phyloP scores from a whole-genome alignment of 2,888 invertebrate species.

The Hylaea fasciaria region DNA sequence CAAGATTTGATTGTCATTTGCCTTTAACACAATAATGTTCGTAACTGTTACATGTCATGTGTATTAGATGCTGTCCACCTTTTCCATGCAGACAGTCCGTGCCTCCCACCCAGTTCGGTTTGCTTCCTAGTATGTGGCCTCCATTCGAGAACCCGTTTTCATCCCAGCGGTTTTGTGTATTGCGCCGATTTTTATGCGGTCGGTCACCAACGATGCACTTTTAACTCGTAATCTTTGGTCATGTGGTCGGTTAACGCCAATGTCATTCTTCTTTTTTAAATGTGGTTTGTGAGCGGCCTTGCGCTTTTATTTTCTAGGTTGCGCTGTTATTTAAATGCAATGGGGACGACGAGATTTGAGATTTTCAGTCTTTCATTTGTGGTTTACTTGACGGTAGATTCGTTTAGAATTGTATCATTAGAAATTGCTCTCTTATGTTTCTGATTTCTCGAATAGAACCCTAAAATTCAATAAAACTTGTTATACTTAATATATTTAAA shows the following conservation, averaged over 20 bases:
- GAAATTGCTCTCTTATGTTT: not conserved
- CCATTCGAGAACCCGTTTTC: conserved; percentile 46
- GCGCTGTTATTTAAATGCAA: conserved; percentile 22
- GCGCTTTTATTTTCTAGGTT: conserved; percentile 24
- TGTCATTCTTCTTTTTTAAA: conserved; percentile 17
- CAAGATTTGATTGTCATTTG: conserved; percentile 13
- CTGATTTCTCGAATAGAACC: not conserved
- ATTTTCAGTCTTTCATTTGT: conserved; percentile 13
- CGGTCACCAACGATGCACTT: conserved; percentile 36
- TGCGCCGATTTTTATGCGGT: conserved; percentile 41
- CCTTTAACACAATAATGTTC: conserved; percentile 4
- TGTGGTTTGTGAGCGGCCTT: conserved; percentile 19
- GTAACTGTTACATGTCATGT: conserved; percentile 14
- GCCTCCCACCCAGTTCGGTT: conserved; percentile 33
- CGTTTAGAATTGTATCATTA: not conserved
- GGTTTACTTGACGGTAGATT: conserved; percentile 13
- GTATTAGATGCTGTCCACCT: conserved; percentile 17
- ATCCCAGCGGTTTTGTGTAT: conserved; percentile 41
- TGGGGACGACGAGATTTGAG: conserved; percentile 2
- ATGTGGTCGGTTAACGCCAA: conserved; percentile 24
- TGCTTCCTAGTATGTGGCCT: conserved; percentile 48
- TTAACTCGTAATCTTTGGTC: conserved; percentile 22
- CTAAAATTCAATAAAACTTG: not conserved
- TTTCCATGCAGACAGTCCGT: conserved; percentile 25
- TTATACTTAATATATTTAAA: not conserved